Evolutionary conservation across 23 tunicate genomes (phyloP).

Genomic region (Trididemnum nubilum): DNA sequence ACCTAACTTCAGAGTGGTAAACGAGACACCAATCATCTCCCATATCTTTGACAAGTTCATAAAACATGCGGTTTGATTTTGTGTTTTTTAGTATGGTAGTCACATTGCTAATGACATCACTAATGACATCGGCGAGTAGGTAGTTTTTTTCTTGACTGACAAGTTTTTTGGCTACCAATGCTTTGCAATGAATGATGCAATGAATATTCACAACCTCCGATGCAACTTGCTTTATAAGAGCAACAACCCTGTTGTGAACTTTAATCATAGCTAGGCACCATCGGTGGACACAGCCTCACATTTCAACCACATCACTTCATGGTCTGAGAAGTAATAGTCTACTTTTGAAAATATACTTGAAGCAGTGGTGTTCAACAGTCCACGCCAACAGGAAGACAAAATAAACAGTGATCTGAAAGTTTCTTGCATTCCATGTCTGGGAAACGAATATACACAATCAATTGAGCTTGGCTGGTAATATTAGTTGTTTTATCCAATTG

Average conservation of each 20-base stretch:
- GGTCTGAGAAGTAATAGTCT: conserved; percentile 45
- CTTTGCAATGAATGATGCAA: conserved; percentile 36
- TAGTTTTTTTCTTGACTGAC: conserved; percentile 55
- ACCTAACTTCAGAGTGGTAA: conserved; percentile 69
- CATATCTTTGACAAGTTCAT: conserved; percentile 68
- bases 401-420: conserved; percentile 45
- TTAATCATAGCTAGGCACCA: conserved; percentile 48
- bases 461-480: conserved; percentile 56
- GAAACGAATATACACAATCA: conserved; percentile 61
- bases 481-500: conserved; percentile 72
- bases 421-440: conserved; percentile 38
- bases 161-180: conserved; percentile 63
- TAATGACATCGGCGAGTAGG: conserved; percentile 56
- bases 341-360: conserved; percentile 46
- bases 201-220: conserved; percentile 41
- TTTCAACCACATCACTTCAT: conserved; percentile 47
- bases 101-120: conserved; percentile 58
- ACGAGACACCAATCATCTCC: conserved; percentile 60
- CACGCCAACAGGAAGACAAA: conserved; percentile 55
- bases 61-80: conserved; percentile 60
- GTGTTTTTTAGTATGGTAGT: conserved; percentile 39
- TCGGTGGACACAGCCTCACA: conserved; percentile 51
- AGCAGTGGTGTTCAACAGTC: conserved; percentile 64
- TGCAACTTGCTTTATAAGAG: conserved; percentile 38
- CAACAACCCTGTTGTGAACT: conserved; percentile 38